Evolutionary conservation across 2,888 invertebrate genomes (phyloP).

Genomic region (Rhodophaea formosa): DNA sequence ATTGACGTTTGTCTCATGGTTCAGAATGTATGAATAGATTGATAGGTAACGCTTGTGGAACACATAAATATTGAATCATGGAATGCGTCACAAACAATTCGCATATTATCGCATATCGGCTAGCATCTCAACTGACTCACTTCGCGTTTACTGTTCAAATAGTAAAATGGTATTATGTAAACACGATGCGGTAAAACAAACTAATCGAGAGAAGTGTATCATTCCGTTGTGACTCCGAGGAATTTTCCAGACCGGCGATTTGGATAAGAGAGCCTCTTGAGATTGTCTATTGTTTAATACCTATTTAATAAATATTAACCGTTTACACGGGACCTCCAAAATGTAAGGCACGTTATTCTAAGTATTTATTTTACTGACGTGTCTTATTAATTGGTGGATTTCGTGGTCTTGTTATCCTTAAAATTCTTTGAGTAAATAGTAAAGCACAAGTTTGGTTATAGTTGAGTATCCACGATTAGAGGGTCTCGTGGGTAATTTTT

Average conservation of each 20-base stretch:
- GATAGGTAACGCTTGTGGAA: neutral
- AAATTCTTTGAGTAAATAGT: too few relatives aligned
- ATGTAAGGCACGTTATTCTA: too few relatives aligned
- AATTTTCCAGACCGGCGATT: neutral
- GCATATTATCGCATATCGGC: neutral
- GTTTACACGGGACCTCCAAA: too few relatives aligned
- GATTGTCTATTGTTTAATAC: too few relatives aligned
- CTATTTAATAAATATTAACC: too few relatives aligned
- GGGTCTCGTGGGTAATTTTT: too few relatives aligned
- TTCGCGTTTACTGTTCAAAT: neutral
- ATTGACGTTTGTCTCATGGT: neutral
- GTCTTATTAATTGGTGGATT: too few relatives aligned
- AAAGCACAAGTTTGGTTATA: too few relatives aligned
- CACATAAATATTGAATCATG: neutral
- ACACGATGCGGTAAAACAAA: neutral
- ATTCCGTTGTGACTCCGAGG: neutral
- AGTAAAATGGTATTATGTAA: neutral
- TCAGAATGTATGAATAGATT: neutral
- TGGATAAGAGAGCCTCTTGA: too few relatives aligned
- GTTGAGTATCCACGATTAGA: too few relatives aligned
- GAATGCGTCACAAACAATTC: conserved; percentile 1
- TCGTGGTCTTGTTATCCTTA: too few relatives aligned
- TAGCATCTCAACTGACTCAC: neutral
- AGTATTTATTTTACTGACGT: too few relatives aligned
- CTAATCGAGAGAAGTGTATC: neutral